A percentile compares a stretch with the other conserved stretches of the same genome.
Conservation (phyloP, 1,140 invertebrate genomes). For the Trissolcus basalis region DNA sequence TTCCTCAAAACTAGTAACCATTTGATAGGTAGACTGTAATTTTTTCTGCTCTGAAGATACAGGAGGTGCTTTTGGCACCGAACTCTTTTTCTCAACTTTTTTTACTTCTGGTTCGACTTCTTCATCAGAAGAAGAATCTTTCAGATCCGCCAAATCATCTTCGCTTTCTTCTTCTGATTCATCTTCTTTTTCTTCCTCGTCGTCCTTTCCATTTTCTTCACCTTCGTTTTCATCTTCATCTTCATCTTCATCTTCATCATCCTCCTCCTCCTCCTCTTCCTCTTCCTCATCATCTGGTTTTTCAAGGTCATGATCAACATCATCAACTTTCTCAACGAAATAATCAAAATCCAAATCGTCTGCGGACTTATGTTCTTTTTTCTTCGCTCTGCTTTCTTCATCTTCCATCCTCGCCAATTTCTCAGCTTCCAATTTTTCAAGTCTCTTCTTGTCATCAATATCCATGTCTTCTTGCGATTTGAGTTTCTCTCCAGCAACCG, state of each 20-base stretch:
- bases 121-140: background rate
- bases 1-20: conserved; percentile 82
- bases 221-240: conserved; percentile 62
- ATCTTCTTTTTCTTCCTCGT: conserved; percentile 65
- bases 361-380: conserved; percentile 79
- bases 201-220: conserved; percentile 66
- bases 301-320: conserved; percentile 62
- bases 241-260: conserved; percentile 64
- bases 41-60: conserved; percentile 63
- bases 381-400: conserved; percentile 70
- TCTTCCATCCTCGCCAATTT: conserved; percentile 86
- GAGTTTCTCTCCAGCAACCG: conserved; percentile 85
- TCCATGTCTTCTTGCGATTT: conserved; percentile 90
- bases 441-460: conserved; percentile 85
- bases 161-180: conserved; percentile 69
- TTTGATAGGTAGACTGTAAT: conserved; percentile 83
- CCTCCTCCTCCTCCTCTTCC: conserved; percentile 65
- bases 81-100: conserved; percentile 32
- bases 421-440: conserved; percentile 88
- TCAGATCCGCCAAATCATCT: conserved; percentile 55
- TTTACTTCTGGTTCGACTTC: conserved; percentile 23
- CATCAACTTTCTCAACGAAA: conserved; percentile 75
- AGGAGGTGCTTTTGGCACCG: no score
- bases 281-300: conserved; percentile 56
- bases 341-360: conserved; percentile 90